Evolutionary conservation across 1,140 invertebrate species (phyloP), one percentile per base, ranked within the genome.

Genomic region (Panagrolaimus sp.): DNA sequence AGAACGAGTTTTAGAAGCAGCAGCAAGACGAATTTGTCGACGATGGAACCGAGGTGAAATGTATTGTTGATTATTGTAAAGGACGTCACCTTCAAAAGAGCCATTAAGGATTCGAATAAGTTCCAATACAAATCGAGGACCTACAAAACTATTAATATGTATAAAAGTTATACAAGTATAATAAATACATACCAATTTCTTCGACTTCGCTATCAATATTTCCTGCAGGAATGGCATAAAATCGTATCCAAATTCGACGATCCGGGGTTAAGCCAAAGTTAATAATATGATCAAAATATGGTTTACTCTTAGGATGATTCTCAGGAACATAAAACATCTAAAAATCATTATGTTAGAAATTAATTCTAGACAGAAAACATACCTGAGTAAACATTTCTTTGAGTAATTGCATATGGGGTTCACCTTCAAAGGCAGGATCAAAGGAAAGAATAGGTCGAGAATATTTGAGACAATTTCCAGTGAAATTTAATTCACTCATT

Each of bases 221-320:
- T 86, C 97, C 93, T 63, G 93, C 92, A 26, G 97, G 86, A 78
- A 99, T 96, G 86, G 98, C 95, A 84, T 91, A 99, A 86, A 99
- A 98, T 73, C 96, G 87, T 80, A 98, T 97, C 94, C 95, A 98
- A 82, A 99, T 94, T 74, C 91, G 88, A 71, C 94, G 91, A 82
- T 98, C 95, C n/a, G 46, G 15, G 10, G 96, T 81, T 69, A 94
- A 86, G 69, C 90, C 90, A 81, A 99, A 99, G 17, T 90, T 91
- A 76, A 94, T 92, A 0, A 99, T 90, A 86, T 97, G 93, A 84
- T 99, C 96, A 81, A 95, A 89, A 83, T 99, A 99, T n/a, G 96
- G 96, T 85, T 99, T 94, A 84, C 93, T 96, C 84, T 95, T 96
- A 9, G 96, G 96, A 86, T 98, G 94, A 82, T 94, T 88, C 82